These are phyloP conservation scores for Tillus elongatus DNA, from an alignment of 2,888 invertebrate species.

Conservation along the genomic window DNA sequence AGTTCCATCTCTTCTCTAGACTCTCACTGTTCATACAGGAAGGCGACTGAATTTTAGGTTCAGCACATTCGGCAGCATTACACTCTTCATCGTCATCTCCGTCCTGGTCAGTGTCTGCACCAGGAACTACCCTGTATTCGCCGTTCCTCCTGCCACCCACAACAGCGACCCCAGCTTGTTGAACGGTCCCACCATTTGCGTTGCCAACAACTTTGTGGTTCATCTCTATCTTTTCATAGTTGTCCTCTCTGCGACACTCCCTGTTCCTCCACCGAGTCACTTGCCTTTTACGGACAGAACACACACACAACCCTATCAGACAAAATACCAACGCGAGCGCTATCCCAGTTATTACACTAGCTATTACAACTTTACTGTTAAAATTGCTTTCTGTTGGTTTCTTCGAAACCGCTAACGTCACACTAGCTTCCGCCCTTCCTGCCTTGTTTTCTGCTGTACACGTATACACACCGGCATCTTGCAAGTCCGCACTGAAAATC, in stretches of 20 bases:
- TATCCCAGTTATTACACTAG: constrained; percentile 58
- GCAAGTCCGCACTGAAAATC: constrained; percentile 60
- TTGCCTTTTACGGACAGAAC: constrained; percentile 51
- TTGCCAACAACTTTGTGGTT: constrained; percentile 46
- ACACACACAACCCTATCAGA: constrained; percentile 56
- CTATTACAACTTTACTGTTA: constrained; percentile 53
- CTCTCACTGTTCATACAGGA: constrained; percentile 22
- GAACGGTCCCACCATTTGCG: constrained; percentile 26
- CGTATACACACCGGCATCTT: constrained; percentile 67
- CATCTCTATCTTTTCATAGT: constrained; percentile 73
- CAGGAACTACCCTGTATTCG: constrained; percentile 63
- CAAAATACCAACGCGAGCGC: constrained; percentile 58
- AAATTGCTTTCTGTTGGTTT: constrained; percentile 52
- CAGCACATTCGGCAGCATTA: constrained; percentile 28
- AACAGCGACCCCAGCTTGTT: constrained; percentile 30
- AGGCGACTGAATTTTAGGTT: constrained; percentile 38
- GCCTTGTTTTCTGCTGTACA: constrained; percentile 76
- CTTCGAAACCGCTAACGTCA: constrained; percentile 61
- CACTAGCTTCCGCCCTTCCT: constrained; percentile 64
- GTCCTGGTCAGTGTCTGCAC: constrained; percentile 50
- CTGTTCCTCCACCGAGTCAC: constrained; percentile 47
- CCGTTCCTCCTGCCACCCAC: constrained; percentile 50
- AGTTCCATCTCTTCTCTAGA: constrained; percentile 27
- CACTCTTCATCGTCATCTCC: constrained; percentile 51
- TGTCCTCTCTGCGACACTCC: constrained; percentile 46